A percentile compares a stretch with the other conserved stretches of the same genome.
Evolutionary conservation across 2,888 invertebrate genomes (phyloP).

Genomic region (Melanostoma mellinum): DNA sequence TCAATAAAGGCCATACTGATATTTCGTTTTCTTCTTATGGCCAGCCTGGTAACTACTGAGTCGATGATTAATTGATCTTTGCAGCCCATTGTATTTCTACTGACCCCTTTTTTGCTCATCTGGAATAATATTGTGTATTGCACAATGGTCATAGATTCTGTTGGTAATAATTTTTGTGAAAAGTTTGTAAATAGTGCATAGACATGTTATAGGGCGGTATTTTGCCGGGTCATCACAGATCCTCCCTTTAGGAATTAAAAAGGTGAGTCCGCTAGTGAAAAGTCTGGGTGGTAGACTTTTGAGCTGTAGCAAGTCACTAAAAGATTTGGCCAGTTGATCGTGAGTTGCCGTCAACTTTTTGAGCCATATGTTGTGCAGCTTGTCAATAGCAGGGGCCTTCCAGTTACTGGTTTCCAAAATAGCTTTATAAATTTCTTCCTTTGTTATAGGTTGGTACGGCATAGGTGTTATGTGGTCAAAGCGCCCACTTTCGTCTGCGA

Average conservation of each 20-base stretch:
- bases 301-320: no score
- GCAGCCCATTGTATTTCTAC: constrained; percentile 19
- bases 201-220: not conserved
- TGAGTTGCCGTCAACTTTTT: not conserved
- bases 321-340: not conserved
- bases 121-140: not conserved
- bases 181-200: constrained; percentile 9
- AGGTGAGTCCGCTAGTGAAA: no score
- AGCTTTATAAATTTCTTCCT: not conserved
- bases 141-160: constrained; percentile 20
- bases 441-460: not conserved
- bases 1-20: constrained; percentile 24
- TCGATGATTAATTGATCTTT: constrained; percentile 19
- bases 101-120: constrained; percentile 20
- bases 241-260: not conserved
- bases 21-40: constrained; percentile 3
- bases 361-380: not conserved
- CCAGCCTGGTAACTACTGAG: not conserved
- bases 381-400: not conserved
- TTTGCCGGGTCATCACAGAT: not conserved
- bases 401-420: not conserved
- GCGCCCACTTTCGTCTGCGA: no score
- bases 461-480: constrained; percentile 1
- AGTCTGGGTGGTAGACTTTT: no score
- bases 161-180: constrained; percentile 20